These are phyloP conservation scores for Todiramphus saurophagus DNA, from an alignment of 2,113 vertebrate species.

Conservation along the genomic window DNA sequence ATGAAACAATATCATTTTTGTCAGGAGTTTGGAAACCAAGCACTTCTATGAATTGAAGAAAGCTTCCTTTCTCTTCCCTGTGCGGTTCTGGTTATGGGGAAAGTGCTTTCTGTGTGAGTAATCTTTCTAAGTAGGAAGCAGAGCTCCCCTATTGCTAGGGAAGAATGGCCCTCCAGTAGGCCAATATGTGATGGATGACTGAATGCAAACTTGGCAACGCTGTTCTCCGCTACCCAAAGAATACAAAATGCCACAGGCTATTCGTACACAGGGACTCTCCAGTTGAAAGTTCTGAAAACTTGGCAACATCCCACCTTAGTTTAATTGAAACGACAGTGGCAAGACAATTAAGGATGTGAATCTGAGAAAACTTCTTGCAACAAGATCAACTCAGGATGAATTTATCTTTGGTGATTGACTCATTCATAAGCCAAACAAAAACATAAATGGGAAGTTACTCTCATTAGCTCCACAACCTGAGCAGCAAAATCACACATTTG, in stretches of 20 bases:
- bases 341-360: constrained; percentile 48
- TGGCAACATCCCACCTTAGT: constrained; percentile 31
- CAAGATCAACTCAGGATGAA: constrained; percentile 11
- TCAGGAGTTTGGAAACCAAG: background rate
- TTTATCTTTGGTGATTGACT: constrained; percentile 17
- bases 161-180: constrained; percentile 53
- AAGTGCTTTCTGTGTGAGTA: constrained; percentile 44
- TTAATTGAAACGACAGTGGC: constrained; percentile 46
- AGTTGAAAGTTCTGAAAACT: constrained; percentile 24
- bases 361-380: constrained; percentile 23
- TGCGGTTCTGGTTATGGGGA: background rate
- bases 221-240: constrained; percentile 18
- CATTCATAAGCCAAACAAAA: background rate
- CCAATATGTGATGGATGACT: constrained; percentile 55
- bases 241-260: constrained; percentile 45
- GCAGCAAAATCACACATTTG: background rate
- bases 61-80: constrained; percentile 16
- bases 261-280: background rate
- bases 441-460: constrained; percentile 12
- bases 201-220: constrained; percentile 61
- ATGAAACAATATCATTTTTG: constrained; percentile 62
- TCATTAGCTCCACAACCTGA: background rate
- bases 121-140: constrained; percentile 56
- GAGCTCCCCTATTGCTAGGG: constrained; percentile 61
- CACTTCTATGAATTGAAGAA: background rate